Conservation (phyloP, 1,140 invertebrate species). For the Probaryconus sp. region DNA sequence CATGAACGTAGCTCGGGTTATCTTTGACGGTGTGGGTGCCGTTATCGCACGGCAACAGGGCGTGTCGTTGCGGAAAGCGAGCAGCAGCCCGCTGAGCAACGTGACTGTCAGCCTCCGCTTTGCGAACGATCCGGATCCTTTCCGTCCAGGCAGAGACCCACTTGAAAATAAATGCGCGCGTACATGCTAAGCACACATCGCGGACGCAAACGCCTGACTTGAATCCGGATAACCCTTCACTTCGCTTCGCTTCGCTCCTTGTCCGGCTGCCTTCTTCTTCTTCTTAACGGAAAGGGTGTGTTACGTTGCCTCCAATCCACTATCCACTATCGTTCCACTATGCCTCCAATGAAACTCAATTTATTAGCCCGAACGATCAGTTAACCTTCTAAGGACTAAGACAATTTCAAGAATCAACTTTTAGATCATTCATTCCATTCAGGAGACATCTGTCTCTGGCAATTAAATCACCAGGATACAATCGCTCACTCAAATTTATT, state of each 20-base stretch:
- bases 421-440: no score
- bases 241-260: conserved; percentile 33
- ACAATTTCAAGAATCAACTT: no score
- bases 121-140: conserved; percentile 64
- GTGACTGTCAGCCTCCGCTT: conserved; percentile 67
- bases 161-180: conserved; percentile 18
- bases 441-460: no score
- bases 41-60: conserved; percentile 73
- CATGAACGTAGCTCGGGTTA: conserved; percentile 57
- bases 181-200: conserved; percentile 7
- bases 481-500: no score
- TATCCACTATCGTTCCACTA: conserved; percentile 12
- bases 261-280: conserved; percentile 21
- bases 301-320: not conserved
- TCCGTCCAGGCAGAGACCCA: conserved; percentile 45
- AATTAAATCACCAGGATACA: no score
- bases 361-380: conserved; percentile 45
- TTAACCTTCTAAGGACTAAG: conserved; percentile 47
- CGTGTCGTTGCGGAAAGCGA: conserved; percentile 72
- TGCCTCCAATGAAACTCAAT: conserved; percentile 35
- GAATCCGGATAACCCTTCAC: conserved; percentile 58
- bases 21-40: conserved; percentile 74
- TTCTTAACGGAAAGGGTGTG: conserved; percentile 44
- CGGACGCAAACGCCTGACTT: conserved; percentile 23
- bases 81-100: conserved; percentile 64